Evolutionary conservation across 2,888 invertebrate species (phyloP), one percentile per base, ranked within the genome.

Genomic region (Netelia virgata): DNA sequence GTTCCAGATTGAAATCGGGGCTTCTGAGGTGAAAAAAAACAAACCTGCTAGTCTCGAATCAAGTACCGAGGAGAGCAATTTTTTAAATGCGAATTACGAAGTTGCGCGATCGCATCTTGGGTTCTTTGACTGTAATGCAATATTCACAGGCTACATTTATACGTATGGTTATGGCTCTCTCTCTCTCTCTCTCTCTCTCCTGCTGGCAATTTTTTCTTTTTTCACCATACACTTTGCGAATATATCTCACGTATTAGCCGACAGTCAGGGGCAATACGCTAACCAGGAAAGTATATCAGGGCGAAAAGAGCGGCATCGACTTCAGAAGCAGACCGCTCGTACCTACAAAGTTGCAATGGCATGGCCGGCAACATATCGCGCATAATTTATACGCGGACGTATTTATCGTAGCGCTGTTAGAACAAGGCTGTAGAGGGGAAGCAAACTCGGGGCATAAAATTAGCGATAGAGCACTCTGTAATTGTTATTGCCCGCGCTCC

Each of bases 381-480:
- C 36, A 36, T 36, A 43, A 43, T 43, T 10, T 66, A 69, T 53
- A 82, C 78, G 86, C 87, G 79, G 86, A 77, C 86, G 88, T 90
- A 91, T 90, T 91, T 90, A 90, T 91, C 87, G 87, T 86, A 82
- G 87, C 88, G 86, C 88, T 61, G 81, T n/a, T 53, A 53, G 6
- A 36, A 36, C 36, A 6, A 36, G 36, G 36, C 36, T 0, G 36
- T 88, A 88, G 64, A 64, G 64, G 91, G 91, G 91, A 88, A 87
- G 90, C n/a, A n/a, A n/a, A 92, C 89, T 88, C 88, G 90, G 90
- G 87, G 91, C 91, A 92, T 92, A 91, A 92, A 90, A 91, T 90
- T 90, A 90, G 87, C 88, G 89, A 90, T 90, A 89, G 69, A 47
- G 68, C n/a, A 59, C 55, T 87, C 83, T 87, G 88, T 90, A 90